Percentiles rank a stretch among this genome's conserved stretches.
Evolutionary conservation across 2,888 invertebrate genomes (phyloP).

Genomic region (Lacanobia oleracea): DNA sequence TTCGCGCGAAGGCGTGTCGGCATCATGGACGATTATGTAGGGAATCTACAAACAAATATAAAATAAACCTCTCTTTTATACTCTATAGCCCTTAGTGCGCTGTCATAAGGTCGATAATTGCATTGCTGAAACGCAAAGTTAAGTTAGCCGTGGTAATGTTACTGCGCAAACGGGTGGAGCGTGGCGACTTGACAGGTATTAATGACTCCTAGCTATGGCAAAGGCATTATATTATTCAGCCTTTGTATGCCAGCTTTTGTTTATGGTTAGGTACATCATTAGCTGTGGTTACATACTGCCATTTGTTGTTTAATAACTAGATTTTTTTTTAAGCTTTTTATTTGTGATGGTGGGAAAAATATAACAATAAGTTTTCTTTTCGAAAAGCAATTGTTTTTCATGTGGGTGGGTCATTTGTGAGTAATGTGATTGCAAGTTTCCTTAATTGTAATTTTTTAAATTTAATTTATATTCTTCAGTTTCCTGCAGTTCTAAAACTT

Average conservation of each 20-base stretch:
- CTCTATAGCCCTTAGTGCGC: slow-evolving; percentile 24
- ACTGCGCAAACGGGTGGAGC: slow-evolving; percentile 85
- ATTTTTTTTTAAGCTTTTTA: slow-evolving; percentile 25
- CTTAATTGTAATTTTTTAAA: neutral
- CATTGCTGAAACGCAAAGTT: slow-evolving; percentile 18
- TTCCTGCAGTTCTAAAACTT: neutral
- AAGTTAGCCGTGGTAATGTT: slow-evolving; percentile 73
- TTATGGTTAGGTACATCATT: slow-evolving; percentile 51
- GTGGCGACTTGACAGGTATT: slow-evolving; percentile 82
- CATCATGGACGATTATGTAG: slow-evolving; percentile 58
- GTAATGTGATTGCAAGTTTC: slow-evolving; percentile 1
- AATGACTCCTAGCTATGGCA: slow-evolving; percentile 78
- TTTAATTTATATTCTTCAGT: neutral
- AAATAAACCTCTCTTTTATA: slow-evolving; percentile 35
- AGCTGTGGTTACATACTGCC: slow-evolving; percentile 37
- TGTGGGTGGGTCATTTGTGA: slow-evolving; percentile 7
- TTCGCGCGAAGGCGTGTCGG: slow-evolving; percentile 58
- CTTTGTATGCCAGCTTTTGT: slow-evolving; percentile 52
- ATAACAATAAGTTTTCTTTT: slow-evolving; percentile 5
- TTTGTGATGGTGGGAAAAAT: slow-evolving; percentile 32
- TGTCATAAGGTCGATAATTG: slow-evolving; percentile 65
- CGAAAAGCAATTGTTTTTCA: slow-evolving; percentile 22
- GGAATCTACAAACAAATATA: slow-evolving; percentile 51
- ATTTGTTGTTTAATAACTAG: slow-evolving; percentile 53
- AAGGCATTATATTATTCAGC: slow-evolving; percentile 55